These are phyloP conservation scores for Neria commutata DNA, from an alignment of 2,888 invertebrate species.

Conservation along the genomic window DNA sequence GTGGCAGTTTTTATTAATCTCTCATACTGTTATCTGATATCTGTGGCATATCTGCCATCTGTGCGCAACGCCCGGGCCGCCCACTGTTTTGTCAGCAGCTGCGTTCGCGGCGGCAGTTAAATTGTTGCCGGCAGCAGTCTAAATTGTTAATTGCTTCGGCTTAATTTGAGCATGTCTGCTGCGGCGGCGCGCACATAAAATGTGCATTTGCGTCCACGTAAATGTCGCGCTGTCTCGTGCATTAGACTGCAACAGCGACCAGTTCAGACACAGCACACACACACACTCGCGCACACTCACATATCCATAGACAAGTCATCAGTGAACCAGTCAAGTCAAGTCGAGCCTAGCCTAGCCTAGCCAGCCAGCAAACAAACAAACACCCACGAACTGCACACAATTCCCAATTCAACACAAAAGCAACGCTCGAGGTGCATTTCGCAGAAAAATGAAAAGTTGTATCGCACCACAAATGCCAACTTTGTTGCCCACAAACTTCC, in stretches of 20 bases:
- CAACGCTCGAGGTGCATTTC: constrained; percentile 1
- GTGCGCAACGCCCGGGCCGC: neutral
- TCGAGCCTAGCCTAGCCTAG: too few relatives aligned
- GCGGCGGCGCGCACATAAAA: neutral
- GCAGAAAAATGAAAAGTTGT: neutral
- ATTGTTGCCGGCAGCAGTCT: neutral
- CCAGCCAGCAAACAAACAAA: neutral
- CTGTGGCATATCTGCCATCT: neutral
- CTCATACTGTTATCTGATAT: too few relatives aligned
- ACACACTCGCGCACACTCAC: too few relatives aligned
- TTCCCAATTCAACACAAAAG: neutral
- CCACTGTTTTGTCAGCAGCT: neutral
- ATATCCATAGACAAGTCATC: too few relatives aligned
- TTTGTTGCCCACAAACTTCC: constrained; percentile 2
- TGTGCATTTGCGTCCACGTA: neutral
- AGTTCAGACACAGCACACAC: neutral
- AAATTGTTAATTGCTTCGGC: neutral
- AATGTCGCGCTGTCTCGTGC: neutral
- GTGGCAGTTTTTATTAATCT: too few relatives aligned
- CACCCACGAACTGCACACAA: neutral
- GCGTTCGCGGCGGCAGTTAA: neutral
- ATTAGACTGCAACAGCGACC: neutral
- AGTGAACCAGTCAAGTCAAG: too few relatives aligned
- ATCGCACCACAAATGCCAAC: neutral
- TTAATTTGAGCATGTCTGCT: neutral